These are phyloP conservation scores for Ctenochaetus hawaiiensis DNA, from an alignment of 2,797 vertebrate genomes.

Conservation along the genomic window DNA sequence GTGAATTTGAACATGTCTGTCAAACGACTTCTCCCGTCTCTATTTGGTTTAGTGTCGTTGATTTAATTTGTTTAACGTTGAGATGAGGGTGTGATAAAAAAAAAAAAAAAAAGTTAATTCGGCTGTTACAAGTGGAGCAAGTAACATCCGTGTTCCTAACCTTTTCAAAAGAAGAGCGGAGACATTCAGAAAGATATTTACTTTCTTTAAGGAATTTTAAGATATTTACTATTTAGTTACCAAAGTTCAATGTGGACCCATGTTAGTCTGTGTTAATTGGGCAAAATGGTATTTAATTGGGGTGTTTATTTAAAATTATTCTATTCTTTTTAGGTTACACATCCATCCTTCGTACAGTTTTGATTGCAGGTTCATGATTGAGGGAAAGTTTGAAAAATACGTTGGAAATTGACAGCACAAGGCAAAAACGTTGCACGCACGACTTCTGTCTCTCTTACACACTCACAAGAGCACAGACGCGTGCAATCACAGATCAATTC, in stretches of 20 bases:
- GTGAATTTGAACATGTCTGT: slow-evolving; percentile 78
- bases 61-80: slow-evolving; percentile 83
- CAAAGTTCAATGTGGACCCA: slow-evolving; percentile 43
- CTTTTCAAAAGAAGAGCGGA: slow-evolving; percentile 66
- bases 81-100: slow-evolving; percentile 39
- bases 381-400: no score
- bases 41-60: slow-evolving; percentile 79
- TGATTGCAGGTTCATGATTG: background rate
- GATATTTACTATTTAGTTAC: no score
- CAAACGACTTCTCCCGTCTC: slow-evolving; percentile 67
- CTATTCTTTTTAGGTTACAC: no score
- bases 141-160: slow-evolving; percentile 59
- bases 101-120: slow-evolving; percentile 72
- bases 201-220: no score
- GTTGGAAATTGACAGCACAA: slow-evolving; percentile 13
- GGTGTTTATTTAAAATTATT: no score
- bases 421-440: background rate
- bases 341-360: background rate
- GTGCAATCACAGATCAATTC: slow-evolving; percentile 63
- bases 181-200: slow-evolving; percentile 50
- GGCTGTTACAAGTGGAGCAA: slow-evolving; percentile 53
- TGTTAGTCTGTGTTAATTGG: slow-evolving; percentile 27
- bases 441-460: background rate
- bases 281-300: background rate
- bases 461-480: slow-evolving; percentile 15